Evolutionary conservation across 2,113 vertebrate genomes (phyloP).

Genomic region (Corynorhinus townsendii): DNA sequence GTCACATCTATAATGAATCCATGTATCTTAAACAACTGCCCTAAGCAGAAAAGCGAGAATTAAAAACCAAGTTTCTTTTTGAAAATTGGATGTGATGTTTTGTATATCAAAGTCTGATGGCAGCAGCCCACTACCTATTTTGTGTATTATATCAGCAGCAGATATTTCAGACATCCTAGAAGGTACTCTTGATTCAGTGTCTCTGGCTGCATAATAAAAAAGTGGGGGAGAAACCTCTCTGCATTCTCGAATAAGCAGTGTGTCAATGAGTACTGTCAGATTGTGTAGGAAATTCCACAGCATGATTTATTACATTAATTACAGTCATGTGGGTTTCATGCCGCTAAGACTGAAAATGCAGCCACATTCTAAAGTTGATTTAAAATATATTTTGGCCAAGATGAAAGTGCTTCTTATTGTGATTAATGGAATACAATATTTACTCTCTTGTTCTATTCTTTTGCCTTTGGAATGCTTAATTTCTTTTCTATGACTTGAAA

Average conservation of each 20-base stretch:
- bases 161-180: conserved; percentile 61
- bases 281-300: conserved; percentile 66
- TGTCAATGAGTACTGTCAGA: conserved; percentile 76
- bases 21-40: background rate
- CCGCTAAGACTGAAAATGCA: conserved; percentile 76
- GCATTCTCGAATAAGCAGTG: conserved; percentile 77
- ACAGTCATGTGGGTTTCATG: conserved; percentile 75
- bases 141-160: conserved; percentile 61
- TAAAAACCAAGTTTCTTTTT: conserved; percentile 46
- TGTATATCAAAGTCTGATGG: conserved; percentile 20
- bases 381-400: conserved; percentile 80
- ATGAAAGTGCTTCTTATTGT: conserved; percentile 75
- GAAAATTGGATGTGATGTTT: background rate
- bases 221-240: conserved; percentile 60
- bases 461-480: conserved; percentile 64
- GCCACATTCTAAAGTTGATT: conserved; percentile 81
- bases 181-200: conserved; percentile 74
- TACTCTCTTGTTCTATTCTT: conserved; percentile 73
- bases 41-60: conserved; percentile 21
- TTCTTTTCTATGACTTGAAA: conserved; percentile 69
- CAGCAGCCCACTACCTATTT: background rate
- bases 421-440: conserved; percentile 81
- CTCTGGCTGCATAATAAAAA: conserved; percentile 73
- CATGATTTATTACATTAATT: conserved; percentile 87
- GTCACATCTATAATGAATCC: background rate